A percentile compares a stretch with the other conserved stretches of the same genome.
phyloP scores from a whole-genome alignment of 2,113 vertebrate species.

The Pterocles orientalis region DNA sequence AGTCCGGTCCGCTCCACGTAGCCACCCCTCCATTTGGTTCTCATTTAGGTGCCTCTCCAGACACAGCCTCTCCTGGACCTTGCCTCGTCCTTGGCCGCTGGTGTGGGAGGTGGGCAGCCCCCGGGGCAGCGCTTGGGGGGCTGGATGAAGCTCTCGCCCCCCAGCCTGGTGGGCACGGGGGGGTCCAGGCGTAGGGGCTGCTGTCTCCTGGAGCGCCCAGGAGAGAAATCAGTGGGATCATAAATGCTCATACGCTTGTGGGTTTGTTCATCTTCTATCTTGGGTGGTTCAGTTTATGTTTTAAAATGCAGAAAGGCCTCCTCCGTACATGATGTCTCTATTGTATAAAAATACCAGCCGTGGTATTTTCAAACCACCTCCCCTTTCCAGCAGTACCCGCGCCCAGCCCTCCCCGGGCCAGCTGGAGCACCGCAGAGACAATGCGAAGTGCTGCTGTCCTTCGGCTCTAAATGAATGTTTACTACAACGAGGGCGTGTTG shows the following conservation, averaged over 20 bases:
- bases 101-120: not conserved
- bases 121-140: not conserved
- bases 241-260: not conserved
- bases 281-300: slow-evolving; percentile 43
- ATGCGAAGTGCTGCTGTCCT: slow-evolving; percentile 1
- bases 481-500: not conserved
- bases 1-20: not conserved
- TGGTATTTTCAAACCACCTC: slow-evolving; percentile 48
- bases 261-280: slow-evolving; percentile 54
- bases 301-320: slow-evolving; percentile 54
- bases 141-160: not conserved
- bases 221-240: not conserved
- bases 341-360: slow-evolving; percentile 53
- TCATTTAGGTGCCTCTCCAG: slow-evolving; percentile 19
- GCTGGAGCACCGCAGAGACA: not conserved
- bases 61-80: not conserved
- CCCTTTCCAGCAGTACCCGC: not conserved
- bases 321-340: slow-evolving; percentile 61
- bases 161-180: not conserved
- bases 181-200: not conserved
- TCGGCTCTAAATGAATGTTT: not conserved
- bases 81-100: not conserved
- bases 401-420: not conserved
- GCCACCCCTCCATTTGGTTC: slow-evolving; percentile 68
- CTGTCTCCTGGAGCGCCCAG: accelerated